Evolutionary conservation across 2,797 vertebrate species (phyloP), one percentile per base, ranked within the genome.

Genomic region (Pachyuromys duprasi): DNA sequence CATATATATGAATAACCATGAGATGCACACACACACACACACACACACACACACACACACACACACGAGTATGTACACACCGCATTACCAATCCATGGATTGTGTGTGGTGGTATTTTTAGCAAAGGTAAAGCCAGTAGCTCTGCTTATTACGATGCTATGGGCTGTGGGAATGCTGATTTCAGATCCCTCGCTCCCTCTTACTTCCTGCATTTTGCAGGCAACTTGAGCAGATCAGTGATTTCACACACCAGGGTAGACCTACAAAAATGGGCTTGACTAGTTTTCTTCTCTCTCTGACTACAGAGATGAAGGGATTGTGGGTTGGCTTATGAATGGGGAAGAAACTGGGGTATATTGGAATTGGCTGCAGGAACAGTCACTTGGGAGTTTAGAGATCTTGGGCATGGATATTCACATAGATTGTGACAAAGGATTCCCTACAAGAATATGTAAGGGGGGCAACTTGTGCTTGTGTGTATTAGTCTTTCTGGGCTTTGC

Each of bases 41-140:
- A 86, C 70, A 78, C 70, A 60, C 65, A 93, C 11, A 31, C 15
- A 2, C 18, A 33, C n/a, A 90, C 9, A 49, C 36, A 42, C 31
- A 90, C 17, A 12, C 4, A 22, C 3, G 8, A 14, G 8, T 57
- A 60, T 90, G 67, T 15, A 80, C 92, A 86, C 4, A 75, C 78
- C 81, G 31, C 67, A 72, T 92, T 92, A 92, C 95, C 97, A 97
- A 97, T 97, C 87, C 86, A 94, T 67, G 53, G 62, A 95, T 98
- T 97, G 97, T 65, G 42, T 96, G 80, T 96, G 75, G 5, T 62
- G 17, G 84, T 5, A 69, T 80, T 90, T 89, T 91, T 26, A n/a
- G 57, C 55, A 63, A 55, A 81, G 69, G 39, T 42, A 69, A 49
- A 39, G 74, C 75, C 86, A 84, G 49, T 62, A 78, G 33, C 39